Evolutionary conservation across 2,888 invertebrate species (phyloP).

Genomic region (Thymelicus lineola): DNA sequence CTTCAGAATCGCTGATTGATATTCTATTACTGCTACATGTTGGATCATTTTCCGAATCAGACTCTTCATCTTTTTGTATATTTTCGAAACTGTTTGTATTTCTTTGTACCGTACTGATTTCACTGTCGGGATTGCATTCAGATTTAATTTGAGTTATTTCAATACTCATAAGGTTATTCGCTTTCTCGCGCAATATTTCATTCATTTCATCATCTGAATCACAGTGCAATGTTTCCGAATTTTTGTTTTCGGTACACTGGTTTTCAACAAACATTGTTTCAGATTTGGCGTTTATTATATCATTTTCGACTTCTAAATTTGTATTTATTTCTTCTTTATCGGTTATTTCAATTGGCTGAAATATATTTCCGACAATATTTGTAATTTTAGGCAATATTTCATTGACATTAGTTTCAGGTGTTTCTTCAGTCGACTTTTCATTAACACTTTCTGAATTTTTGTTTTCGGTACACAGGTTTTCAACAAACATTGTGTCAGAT

Average conservation of each 20-base stretch:
- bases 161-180: constrained; percentile 9
- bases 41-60: not conserved
- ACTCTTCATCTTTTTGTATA: not conserved
- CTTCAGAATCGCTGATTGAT: not conserved
- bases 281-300: not conserved
- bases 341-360: constrained; percentile 32
- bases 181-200: constrained; percentile 28
- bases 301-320: not conserved
- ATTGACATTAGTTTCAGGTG: not conserved
- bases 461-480: not conserved
- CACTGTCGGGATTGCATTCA: not conserved
- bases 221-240: not conserved
- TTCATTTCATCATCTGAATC: constrained; percentile 37
- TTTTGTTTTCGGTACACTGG: not conserved
- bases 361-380: constrained; percentile 48
- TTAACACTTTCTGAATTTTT: not conserved
- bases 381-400: constrained; percentile 48
- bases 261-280: not conserved
- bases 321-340: constrained; percentile 17
- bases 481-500: not conserved
- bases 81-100: not conserved
- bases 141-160: constrained; percentile 30
- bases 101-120: not conserved
- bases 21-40: not conserved
- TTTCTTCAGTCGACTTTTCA: constrained; percentile 8